Conservation (phyloP, 2,888 invertebrate species). For the Cataglyphis livida region DNA sequence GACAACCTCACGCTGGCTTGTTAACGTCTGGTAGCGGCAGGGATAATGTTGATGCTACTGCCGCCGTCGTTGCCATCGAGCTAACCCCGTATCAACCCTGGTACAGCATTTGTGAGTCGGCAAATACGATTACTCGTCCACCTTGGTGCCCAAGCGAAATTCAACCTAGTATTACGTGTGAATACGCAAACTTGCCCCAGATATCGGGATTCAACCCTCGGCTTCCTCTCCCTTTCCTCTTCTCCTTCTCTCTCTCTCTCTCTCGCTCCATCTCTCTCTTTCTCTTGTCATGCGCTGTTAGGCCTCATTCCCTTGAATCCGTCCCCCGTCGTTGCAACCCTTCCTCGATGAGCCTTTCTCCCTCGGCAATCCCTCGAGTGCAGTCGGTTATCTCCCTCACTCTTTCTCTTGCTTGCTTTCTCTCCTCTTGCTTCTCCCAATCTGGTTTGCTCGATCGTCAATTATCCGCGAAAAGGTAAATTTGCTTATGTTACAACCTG, state of each 20-base stretch:
- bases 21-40: slow-evolving; percentile 47
- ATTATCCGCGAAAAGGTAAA: slow-evolving; percentile 56
- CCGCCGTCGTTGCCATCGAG: slow-evolving; percentile 30
- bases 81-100: slow-evolving; percentile 52
- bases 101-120: slow-evolving; percentile 69
- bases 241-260: too few relatives aligned
- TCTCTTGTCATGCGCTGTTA: slow-evolving; percentile 12
- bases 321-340: slow-evolving; percentile 2
- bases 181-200: slow-evolving; percentile 54
- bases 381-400: slow-evolving; percentile 14
- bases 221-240: neutral
- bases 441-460: slow-evolving; percentile 35
- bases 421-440: neutral
- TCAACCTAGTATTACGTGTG: slow-evolving; percentile 60
- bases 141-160: slow-evolving; percentile 59
- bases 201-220: slow-evolving; percentile 36
- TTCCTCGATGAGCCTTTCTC: slow-evolving; percentile 18
- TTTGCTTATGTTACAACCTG: slow-evolving; percentile 36
- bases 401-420: neutral
- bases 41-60: neutral
- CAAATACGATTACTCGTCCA: slow-evolving; percentile 76
- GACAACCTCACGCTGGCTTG: slow-evolving; percentile 43
- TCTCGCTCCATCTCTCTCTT: neutral
- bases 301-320: slow-evolving; percentile 5
- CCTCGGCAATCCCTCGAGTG: slow-evolving; percentile 24